Base-by-base conservation (phyloP, 2,797 vertebrate genomes). In the Phoeniculus purpureus region DNA sequence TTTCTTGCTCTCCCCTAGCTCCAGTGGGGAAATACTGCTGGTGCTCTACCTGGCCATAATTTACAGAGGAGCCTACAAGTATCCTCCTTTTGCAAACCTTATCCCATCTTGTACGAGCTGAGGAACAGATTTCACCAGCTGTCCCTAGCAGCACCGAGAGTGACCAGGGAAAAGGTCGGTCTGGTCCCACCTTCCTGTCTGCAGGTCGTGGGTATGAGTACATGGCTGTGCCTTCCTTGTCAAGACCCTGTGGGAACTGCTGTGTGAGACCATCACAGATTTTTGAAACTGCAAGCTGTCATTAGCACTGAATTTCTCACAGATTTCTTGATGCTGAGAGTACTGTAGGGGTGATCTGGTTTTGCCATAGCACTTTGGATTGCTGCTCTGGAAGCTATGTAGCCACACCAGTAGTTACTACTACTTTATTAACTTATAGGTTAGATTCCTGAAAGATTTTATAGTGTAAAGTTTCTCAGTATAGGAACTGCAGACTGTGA, bases 71-170 rank as follows among this genome's bases (percentile, higher is more conserved):
- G 29, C 23, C 55, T 21, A 5, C 12, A 22, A 18, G n/a, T 27
- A 79, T 45, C 4, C 29, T 37, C 2, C 23, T 37, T 82, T 68
- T 43, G 45, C 31, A 85, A 27, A 56, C 47, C 32, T 47, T 48
- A 55, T 6, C 19, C 26, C 27, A 43, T 0, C 14, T 51, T 55
- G 2, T 2, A 31, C 5, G n/a, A 5, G 32, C 43, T 4, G 18
- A 40, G 55, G 70, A 45, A 55, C 29, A 45, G 47, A 56, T 48
- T 8, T 71, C 48, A 73, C 31, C 20, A 64, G 31, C 12, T 70
- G 45, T 47, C 56, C 22, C 34, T 12, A 34, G 19, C 18, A 6
- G 18, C 22, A 29, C 6, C 52, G 5, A 0, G 20, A n/a, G 25
- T 43, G 56, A 76, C 54, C 10, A 4, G 8, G 51, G 25, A 90